Percentiles rank a stretch among this genome's conserved stretches.
Evolutionary conservation across 2,113 vertebrate genomes (phyloP).

Genomic region (Eolophus roseicapilla): DNA sequence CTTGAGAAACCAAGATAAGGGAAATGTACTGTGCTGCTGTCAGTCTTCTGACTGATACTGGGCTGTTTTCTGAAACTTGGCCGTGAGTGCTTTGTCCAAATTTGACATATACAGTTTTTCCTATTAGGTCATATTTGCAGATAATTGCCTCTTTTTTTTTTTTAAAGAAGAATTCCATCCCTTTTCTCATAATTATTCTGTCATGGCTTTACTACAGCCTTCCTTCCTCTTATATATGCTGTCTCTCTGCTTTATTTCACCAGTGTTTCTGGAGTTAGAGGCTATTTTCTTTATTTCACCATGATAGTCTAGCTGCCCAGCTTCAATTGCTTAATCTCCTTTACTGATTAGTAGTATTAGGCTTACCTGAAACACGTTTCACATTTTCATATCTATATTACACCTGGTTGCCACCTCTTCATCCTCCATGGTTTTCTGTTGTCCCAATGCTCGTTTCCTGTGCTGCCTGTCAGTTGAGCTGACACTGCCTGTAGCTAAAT

Average conservation of each 20-base stretch:
- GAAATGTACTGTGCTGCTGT: background rate
- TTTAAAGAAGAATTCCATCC: background rate
- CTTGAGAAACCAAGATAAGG: constrained; percentile 52
- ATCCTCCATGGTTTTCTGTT: background rate
- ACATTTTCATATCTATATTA: fast-evolving
- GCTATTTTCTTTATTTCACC: background rate
- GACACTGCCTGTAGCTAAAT: background rate
- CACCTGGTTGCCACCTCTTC: background rate
- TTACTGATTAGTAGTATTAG: background rate
- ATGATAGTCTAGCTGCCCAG: background rate
- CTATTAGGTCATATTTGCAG: background rate
- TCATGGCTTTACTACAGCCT: background rate
- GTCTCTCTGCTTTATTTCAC: background rate
- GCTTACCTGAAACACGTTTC: background rate
- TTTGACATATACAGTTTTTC: background rate
- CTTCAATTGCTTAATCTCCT: background rate
- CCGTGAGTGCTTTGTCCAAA: background rate
- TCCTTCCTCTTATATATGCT: background rate
- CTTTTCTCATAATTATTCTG: background rate
- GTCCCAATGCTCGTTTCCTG: background rate
- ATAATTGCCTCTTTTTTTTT: background rate
- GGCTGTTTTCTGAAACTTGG: background rate
- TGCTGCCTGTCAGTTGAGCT: fast-evolving
- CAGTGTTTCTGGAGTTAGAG: background rate
- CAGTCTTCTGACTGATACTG: background rate